These are phyloP conservation scores for Polydesmus complanatus DNA, from an alignment of 2,888 invertebrate species.

Conservation along the genomic window DNA sequence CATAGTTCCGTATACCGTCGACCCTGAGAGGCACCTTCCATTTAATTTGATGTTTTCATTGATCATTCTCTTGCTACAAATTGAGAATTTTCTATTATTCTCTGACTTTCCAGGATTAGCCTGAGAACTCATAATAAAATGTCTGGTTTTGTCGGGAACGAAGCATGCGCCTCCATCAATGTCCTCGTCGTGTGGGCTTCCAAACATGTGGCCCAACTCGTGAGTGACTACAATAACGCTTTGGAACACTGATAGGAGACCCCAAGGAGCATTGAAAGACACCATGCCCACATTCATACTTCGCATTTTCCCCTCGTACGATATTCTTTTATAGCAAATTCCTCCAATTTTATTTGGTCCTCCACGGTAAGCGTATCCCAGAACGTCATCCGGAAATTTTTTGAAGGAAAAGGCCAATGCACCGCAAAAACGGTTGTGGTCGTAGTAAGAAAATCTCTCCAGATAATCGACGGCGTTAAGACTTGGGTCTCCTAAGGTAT, in stretches of 20 bases:
- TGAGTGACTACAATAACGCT: conserved; percentile 17
- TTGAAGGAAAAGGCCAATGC: conserved; percentile 14
- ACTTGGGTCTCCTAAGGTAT: neutral
- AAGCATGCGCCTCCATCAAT: neutral
- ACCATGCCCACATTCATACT: conserved; percentile 16
- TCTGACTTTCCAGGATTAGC: neutral
- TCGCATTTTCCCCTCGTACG: neutral
- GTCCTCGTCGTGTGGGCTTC: conserved; percentile 18
- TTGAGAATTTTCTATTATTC: neutral
- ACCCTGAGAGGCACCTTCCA: conserved; percentile 1
- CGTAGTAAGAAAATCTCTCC: neutral
- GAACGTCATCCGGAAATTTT: neutral
- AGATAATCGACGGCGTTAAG: neutral
- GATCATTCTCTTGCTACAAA: neutral
- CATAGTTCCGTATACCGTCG: no score
- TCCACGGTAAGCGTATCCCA: conserved; percentile 17
- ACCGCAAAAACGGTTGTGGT: conserved; percentile 12
- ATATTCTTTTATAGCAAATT: conserved; percentile 15
- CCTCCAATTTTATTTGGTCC: conserved; percentile 12
- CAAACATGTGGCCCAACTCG: conserved; percentile 19
- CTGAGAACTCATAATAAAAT: conserved; percentile 6
- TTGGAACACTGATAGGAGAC: conserved; percentile 2
- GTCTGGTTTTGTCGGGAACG: neutral
- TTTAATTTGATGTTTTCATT: neutral
- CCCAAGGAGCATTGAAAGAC: neutral